Evolutionary conservation across 2,797 vertebrate species (phyloP), one percentile per base, ranked within the genome.

Genomic region (Sparidentex hasta): DNA sequence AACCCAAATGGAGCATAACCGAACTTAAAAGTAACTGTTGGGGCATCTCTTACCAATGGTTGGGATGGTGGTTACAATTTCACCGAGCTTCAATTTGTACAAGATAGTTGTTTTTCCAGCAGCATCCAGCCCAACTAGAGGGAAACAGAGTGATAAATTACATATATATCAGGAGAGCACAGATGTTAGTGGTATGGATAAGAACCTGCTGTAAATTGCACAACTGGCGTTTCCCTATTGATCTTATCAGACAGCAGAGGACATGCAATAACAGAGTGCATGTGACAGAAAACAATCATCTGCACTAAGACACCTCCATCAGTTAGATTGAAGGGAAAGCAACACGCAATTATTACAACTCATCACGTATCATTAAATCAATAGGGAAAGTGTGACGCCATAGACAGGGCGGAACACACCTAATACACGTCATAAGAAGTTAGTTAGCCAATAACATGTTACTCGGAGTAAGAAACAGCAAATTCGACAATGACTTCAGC

Each of bases 31-130:
- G 4, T 20, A 27, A 51, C 8, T 3, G 1, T 6, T 18, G 9
- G 2, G 16, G 4, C 3, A 41, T 59, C 1, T 84, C 96, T 96
- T 93, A 98, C 97, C 97, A 76, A 98, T 98, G 74, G 97, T 98
- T 75, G 97, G 97, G 89, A 98, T 98, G 62, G 97, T 98, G 76
- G 97, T 98, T 80, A 98, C 97, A 61, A 98, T 96, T 93, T 98
- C 97, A 3, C 97, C 97, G 14, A 98, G 94, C 90, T 98, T 97
- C 87, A 98, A 87, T 89, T 97, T 97, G 93, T 98, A 98, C 71
- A 98, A 93, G 83, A 98, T 97, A n/a, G 97, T 98, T 2, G 97
- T 98, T 94, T 98, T 98, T 73, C 97, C 97, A 0, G 97, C 97
- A 54, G 97, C 97, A 85, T 98, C 97, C 85, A 98, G 89, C 44